Percentiles rank a stretch among this genome's conserved stretches.
Conservation (phyloP, 2,888 invertebrate genomes). For the Rhynchonema sp. region DNA sequence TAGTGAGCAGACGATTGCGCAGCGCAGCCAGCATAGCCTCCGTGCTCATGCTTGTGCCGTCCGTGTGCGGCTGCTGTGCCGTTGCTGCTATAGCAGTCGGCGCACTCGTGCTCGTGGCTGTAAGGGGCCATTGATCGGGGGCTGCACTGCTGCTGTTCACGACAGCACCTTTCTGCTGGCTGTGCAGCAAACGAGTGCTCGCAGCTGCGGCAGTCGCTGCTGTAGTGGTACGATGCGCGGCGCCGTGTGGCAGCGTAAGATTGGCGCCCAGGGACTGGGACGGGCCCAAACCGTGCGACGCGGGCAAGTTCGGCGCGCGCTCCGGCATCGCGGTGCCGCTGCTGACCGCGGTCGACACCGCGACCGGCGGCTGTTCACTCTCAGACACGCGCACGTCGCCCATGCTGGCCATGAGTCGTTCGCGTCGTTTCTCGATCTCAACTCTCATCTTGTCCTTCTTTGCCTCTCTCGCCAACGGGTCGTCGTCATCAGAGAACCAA, state of each 20-base stretch:
- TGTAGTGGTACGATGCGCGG: background rate
- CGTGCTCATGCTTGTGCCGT: too few species aligned
- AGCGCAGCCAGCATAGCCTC: too few species aligned
- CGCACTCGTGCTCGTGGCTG: too few species aligned
- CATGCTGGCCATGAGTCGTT: conserved; percentile 31
- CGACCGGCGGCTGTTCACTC: background rate
- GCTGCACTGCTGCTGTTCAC: too few species aligned
- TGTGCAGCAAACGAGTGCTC: background rate
- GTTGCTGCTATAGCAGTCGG: too few species aligned
- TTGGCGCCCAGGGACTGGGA: background rate
- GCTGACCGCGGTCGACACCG: background rate
- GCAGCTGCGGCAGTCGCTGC: background rate
- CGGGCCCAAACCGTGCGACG: background rate
- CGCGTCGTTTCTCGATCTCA: conserved; percentile 42
- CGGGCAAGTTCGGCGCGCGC: background rate
- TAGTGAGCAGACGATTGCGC: too few species aligned
- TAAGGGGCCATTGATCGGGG: too few species aligned
- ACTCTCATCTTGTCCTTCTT: conserved; percentile 39
- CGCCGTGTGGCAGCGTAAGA: background rate
- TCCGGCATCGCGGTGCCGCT: background rate
- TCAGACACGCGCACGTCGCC: background rate
- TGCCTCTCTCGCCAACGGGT: conserved; percentile 38
- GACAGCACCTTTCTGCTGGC: background rate
- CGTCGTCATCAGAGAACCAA: conserved; percentile 31
- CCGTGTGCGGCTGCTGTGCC: too few species aligned